Evolutionary conservation across 1,140 invertebrate species (phyloP).

Genomic region (Temnothorax curvispinosus): DNA sequence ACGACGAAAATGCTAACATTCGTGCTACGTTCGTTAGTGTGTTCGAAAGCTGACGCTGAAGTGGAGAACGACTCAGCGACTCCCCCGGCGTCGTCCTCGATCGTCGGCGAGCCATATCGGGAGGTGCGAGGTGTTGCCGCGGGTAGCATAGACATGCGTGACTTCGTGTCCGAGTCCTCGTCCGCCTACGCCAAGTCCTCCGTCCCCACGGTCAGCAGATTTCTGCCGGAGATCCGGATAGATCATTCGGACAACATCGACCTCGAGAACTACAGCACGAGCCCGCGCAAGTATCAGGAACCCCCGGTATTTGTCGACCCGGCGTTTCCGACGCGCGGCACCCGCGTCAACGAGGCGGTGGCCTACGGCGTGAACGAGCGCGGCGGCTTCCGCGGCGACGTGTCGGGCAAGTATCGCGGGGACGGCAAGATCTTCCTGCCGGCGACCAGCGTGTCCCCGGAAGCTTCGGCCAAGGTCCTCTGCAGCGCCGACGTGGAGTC

Average conservation of each 20-base stretch:
- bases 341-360: constrained; percentile 18
- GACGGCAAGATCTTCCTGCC: constrained; percentile 53
- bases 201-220: constrained; percentile 69
- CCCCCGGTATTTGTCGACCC: constrained; percentile 31
- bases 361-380: constrained; percentile 67
- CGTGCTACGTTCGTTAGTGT: constrained; percentile 71
- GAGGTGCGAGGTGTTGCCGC: constrained; percentile 80
- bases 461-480: constrained; percentile 77
- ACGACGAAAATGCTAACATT: background rate
- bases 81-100: constrained; percentile 54
- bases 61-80: constrained; percentile 78
- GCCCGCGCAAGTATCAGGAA: constrained; percentile 82
- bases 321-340: constrained; percentile 48
- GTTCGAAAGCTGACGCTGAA: constrained; percentile 76
- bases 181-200: constrained; percentile 72
- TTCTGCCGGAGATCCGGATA: constrained; percentile 79
- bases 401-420: constrained; percentile 51
- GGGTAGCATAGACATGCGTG: constrained; percentile 81
- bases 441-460: constrained; percentile 52
- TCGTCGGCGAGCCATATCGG: constrained; percentile 73
- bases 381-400: constrained; percentile 72
- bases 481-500: constrained; percentile 83
- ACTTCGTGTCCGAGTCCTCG: constrained; percentile 78
- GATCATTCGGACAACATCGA: constrained; percentile 81
- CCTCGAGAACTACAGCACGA: constrained; percentile 82